Conservation (phyloP, 2,888 invertebrate species). For the Amphimallon solstitiale region DNA sequence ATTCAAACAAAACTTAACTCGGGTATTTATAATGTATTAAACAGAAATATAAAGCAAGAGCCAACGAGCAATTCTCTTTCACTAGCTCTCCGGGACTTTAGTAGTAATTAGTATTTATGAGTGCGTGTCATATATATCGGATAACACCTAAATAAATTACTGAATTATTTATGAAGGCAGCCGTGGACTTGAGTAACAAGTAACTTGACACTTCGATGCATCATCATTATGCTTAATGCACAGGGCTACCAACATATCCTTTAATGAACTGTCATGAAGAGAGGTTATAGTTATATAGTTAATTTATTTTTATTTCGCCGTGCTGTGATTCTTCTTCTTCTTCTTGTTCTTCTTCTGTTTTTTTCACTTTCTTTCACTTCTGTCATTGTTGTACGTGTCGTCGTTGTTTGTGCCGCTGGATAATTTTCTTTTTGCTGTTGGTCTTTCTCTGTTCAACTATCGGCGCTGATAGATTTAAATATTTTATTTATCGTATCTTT, state of each 20-base stretch:
- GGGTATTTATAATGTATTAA: conserved; percentile 32
- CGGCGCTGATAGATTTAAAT: background rate
- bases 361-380: too few relatives aligned
- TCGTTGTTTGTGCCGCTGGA: background rate
- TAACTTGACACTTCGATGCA: conserved; percentile 42
- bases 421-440: conserved; percentile 5
- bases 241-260: conserved; percentile 40
- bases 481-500: background rate
- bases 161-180: conserved; percentile 41
- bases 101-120: conserved; percentile 43
- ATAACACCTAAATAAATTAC: conserved; percentile 43
- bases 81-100: conserved; percentile 7
- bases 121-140: conserved; percentile 40
- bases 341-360: conserved; percentile 16
- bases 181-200: conserved; percentile 42
- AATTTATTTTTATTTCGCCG: conserved; percentile 15
- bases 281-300: conserved; percentile 34
- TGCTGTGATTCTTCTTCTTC: conserved; percentile 20
- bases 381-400: conserved; percentile 6
- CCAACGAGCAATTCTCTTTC: conserved; percentile 12
- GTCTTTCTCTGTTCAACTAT: background rate
- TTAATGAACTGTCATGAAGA: conserved; percentile 39
- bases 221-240: conserved; percentile 43
- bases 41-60: conserved; percentile 33
- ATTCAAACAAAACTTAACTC: conserved; percentile 21